Percentiles rank a stretch among this genome's conserved stretches.
phyloP scores from a whole-genome alignment of 1,140 invertebrate genomes.

The Campoletis sonorensis region DNA sequence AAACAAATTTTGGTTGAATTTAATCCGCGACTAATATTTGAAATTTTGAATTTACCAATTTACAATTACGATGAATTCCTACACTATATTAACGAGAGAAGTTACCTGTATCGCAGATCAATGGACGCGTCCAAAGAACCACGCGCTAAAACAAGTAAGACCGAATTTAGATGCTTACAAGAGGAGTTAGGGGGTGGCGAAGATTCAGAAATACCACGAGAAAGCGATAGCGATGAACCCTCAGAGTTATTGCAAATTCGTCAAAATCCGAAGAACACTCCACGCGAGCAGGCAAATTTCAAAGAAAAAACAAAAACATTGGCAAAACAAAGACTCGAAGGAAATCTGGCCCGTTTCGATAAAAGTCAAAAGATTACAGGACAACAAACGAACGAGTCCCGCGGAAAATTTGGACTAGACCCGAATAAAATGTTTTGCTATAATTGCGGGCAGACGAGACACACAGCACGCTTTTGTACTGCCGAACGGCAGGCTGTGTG shows the following conservation, averaged over 20 bases:
- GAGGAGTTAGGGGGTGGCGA: neutral
- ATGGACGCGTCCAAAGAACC: neutral
- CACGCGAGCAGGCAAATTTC: neutral
- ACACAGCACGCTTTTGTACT: constrained; percentile 19
- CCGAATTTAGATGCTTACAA: neutral
- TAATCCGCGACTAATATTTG: constrained; percentile 27
- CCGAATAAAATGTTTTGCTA: constrained; percentile 38
- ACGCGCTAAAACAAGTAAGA: neutral
- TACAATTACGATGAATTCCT: constrained; percentile 6
- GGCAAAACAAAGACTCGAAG: constrained; percentile 25
- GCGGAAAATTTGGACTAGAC: neutral
- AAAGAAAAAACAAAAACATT: constrained; percentile 12
- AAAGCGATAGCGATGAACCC: neutral
- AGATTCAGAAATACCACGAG: neutral
- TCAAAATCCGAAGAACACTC: neutral
- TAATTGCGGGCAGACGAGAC: constrained; percentile 1
- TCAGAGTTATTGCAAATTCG: neutral
- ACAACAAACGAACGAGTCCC: neutral
- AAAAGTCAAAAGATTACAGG: neutral
- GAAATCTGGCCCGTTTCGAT: constrained; percentile 30
- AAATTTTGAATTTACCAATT: constrained; percentile 15
- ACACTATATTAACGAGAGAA: constrained; percentile 19
- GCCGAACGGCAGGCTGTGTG: constrained; percentile 20
- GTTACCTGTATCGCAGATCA: constrained; percentile 3
- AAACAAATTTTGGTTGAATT: constrained; percentile 38